A percentile compares a stretch with the other conserved stretches of the same genome.
Evolutionary conservation across 1,140 invertebrate species (phyloP).

Genomic region (Nasonia longicornis): DNA sequence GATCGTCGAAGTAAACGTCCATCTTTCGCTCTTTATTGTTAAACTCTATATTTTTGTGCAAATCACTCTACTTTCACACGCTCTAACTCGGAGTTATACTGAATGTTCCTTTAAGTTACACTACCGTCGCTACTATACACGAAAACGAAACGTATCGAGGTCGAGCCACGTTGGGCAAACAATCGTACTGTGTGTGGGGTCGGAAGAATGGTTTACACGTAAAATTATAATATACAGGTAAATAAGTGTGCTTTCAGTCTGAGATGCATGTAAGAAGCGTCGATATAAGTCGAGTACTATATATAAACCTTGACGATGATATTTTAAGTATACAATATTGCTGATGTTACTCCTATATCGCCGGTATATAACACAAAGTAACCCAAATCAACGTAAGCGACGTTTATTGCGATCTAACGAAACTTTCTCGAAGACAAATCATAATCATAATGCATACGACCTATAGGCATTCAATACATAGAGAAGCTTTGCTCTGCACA

Average conservation of each 20-base stretch:
- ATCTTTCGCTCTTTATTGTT: too few species aligned
- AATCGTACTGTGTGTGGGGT: background rate
- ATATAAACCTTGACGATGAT: background rate
- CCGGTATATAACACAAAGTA: too few species aligned
- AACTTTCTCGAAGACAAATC: too few species aligned
- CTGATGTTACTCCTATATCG: too few species aligned
- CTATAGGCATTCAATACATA: background rate
- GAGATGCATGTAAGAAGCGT: background rate
- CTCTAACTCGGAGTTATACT: background rate
- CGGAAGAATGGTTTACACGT: background rate
- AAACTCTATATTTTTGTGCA: background rate
- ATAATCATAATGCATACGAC: too few species aligned
- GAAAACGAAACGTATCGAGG: background rate
- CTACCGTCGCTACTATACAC: background rate
- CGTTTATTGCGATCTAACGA: too few species aligned
- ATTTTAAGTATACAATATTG: too few species aligned
- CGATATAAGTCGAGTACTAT: background rate
- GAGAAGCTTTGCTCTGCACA: too few species aligned
- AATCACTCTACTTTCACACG: background rate
- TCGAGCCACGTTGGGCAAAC: too few species aligned
- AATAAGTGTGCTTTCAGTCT: conserved; percentile 6
- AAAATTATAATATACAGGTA: background rate
- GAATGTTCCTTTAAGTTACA: background rate
- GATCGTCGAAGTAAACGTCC: too few species aligned
- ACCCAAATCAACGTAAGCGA: too few species aligned